Percentiles rank a stretch among this genome's conserved stretches.
These are phyloP conservation scores for Achroia grisella DNA, from an alignment of 1,140 invertebrate species.

Conservation along the genomic window DNA sequence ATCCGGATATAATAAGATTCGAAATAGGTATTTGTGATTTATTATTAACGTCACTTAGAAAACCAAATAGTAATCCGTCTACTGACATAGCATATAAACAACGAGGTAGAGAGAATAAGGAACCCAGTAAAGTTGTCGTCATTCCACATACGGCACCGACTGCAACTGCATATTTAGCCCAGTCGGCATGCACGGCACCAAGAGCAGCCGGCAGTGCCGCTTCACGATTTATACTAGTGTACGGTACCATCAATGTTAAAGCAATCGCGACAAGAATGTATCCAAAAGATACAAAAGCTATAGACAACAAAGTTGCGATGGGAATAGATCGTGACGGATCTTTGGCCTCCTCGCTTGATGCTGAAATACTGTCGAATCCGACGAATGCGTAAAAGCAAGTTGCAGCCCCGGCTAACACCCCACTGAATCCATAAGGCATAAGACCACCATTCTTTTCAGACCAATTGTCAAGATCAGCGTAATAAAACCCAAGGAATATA, in stretches of 20 bases:
- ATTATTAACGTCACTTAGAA: slow-evolving; percentile 82
- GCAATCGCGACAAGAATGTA: slow-evolving; percentile 89
- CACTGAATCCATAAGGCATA: slow-evolving; percentile 86
- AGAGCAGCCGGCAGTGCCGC: slow-evolving; percentile 92
- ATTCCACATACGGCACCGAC: slow-evolving; percentile 92
- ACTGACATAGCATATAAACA: slow-evolving; percentile 93
- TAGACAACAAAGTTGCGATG: slow-evolving; percentile 84
- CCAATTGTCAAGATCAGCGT: slow-evolving; percentile 89
- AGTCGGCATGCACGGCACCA: slow-evolving; percentile 79
- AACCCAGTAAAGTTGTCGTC: slow-evolving; percentile 90
- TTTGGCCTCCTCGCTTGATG: slow-evolving; percentile 89
- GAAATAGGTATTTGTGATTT: slow-evolving; percentile 88
- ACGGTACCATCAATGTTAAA: slow-evolving; percentile 90
- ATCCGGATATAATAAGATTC: slow-evolving; percentile 86
- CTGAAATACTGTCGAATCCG: slow-evolving; percentile 88
- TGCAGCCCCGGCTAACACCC: slow-evolving; percentile 87
- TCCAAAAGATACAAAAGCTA: slow-evolving; percentile 84
- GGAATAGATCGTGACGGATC: slow-evolving; percentile 87
- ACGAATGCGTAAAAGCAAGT: slow-evolving; percentile 94
- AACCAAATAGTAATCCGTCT: slow-evolving; percentile 89
- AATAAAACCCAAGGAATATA: slow-evolving; percentile 85
- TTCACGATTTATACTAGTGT: slow-evolving; percentile 80
- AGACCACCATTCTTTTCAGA: slow-evolving; percentile 82
- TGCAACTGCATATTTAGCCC: slow-evolving; percentile 92
- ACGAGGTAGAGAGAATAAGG: slow-evolving; percentile 87